Conservation (phyloP, 1,140 invertebrate species). For the Neodiprion fabricii region DNA sequence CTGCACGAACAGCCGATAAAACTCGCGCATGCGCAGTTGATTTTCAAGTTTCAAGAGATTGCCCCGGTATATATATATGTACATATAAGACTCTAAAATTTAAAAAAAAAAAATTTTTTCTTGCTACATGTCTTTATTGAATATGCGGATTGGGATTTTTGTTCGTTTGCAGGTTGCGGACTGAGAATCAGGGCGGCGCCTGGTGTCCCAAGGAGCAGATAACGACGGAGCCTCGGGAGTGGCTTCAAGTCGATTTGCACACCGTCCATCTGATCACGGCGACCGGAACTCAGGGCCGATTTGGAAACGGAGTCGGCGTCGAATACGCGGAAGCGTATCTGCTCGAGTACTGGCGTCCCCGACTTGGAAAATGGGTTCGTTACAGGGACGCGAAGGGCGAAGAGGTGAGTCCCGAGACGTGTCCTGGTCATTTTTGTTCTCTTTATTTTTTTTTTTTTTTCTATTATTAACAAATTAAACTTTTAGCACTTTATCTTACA, state of each 20-base stretch:
- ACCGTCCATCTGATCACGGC: conserved; percentile 77
- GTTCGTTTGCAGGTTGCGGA: conserved; percentile 70
- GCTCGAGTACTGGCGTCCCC: conserved; percentile 79
- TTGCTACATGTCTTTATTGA: too few species aligned
- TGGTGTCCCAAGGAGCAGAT: conserved; percentile 85
- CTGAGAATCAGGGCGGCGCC: conserved; percentile 81
- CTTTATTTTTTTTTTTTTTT: conserved; percentile 21
- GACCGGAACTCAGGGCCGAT: conserved; percentile 85
- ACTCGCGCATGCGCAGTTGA: too few species aligned
- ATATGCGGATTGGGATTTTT: too few species aligned
- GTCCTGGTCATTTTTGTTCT: not conserved
- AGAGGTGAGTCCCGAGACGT: conserved; percentile 65
- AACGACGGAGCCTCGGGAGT: conserved; percentile 75
- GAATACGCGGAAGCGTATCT: conserved; percentile 82
- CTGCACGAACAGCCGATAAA: too few species aligned
- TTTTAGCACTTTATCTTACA: not conserved
- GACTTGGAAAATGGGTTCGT: conserved; percentile 74
- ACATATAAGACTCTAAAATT: too few species aligned
- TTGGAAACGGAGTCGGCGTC: conserved; percentile 83
- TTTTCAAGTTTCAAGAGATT: too few species aligned
- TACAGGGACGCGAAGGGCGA: conserved; percentile 73
- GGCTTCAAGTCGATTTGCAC: conserved; percentile 80
- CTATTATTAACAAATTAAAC: conserved; percentile 6
- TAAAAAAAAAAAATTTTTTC: too few species aligned
- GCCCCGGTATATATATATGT: too few species aligned